phyloP scores from a whole-genome alignment of 1,140 invertebrate genomes.

The Cardiocondyla obscurior region DNA sequence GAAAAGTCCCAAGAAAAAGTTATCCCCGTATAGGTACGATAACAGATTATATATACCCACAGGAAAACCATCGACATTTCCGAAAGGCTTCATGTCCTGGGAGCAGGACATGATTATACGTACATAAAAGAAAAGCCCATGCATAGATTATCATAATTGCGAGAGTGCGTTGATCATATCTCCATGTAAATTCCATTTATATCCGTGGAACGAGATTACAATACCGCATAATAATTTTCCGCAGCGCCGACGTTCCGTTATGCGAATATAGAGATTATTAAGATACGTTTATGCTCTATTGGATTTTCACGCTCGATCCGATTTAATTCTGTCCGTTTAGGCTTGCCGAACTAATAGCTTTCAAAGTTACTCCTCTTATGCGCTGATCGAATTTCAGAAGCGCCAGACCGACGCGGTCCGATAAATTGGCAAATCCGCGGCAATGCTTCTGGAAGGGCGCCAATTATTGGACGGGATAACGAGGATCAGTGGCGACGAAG shows the following conservation, averaged over 20 bases:
- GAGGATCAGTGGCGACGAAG: constrained; percentile 69
- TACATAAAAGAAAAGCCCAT: not conserved
- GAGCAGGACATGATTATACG: not conserved
- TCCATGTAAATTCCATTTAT: constrained; percentile 28
- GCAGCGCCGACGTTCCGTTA: constrained; percentile 3
- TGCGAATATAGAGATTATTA: constrained; percentile 40
- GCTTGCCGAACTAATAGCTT: constrained; percentile 53
- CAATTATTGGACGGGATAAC: constrained; percentile 68
- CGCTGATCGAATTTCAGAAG: constrained; percentile 62
- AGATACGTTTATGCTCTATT: constrained; percentile 49
- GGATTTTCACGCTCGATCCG: constrained; percentile 53
- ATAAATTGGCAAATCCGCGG: constrained; percentile 66
- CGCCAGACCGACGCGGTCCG: constrained; percentile 56
- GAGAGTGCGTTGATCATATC: not conserved
- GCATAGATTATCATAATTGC: constrained; percentile 42
- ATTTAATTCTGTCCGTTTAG: constrained; percentile 59
- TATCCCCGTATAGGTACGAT: not conserved
- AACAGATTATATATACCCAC: not conserved
- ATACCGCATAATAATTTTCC: constrained; percentile 48
- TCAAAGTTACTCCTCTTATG: constrained; percentile 55
- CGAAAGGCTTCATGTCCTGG: not conserved
- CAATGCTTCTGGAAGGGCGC: constrained; percentile 63
- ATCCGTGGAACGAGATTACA: constrained; percentile 16
- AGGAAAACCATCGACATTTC: not conserved
- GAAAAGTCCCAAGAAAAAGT: not conserved